Evolutionary conservation across 2,888 invertebrate genomes (phyloP).

Genomic region (Trichogramma evanescens): DNA sequence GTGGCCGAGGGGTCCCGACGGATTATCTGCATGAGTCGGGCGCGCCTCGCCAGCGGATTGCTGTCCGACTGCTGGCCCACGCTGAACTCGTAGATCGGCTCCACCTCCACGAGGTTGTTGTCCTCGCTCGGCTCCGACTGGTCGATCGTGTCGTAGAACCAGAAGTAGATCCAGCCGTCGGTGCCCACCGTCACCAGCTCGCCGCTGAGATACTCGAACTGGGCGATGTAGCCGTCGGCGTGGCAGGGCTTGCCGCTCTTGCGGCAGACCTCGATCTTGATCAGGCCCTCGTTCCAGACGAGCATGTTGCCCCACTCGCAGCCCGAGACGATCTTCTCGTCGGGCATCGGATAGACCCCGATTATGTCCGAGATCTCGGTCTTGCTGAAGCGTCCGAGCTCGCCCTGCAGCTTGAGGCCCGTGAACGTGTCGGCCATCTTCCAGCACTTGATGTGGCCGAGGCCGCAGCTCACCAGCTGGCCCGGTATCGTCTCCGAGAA

Average conservation of each 20-base stretch:
- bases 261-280: constrained; percentile 74
- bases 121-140: constrained; percentile 77
- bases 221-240: constrained; percentile 61
- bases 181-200: constrained; percentile 57
- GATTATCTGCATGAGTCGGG: constrained; percentile 52
- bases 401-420: constrained; percentile 80
- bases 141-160: constrained; percentile 90
- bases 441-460: constrained; percentile 84
- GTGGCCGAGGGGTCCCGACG: constrained; percentile 47
- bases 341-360: constrained; percentile 77
- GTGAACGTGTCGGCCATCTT: constrained; percentile 88
- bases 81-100: constrained; percentile 78
- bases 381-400: constrained; percentile 84
- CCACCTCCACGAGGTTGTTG: constrained; percentile 71
- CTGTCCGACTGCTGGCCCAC: constrained; percentile 46
- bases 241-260: constrained; percentile 71
- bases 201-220: constrained; percentile 51
- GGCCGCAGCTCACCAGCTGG: constrained; percentile 68
- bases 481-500: constrained; percentile 78
- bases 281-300: constrained; percentile 84
- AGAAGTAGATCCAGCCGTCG: constrained; percentile 73
- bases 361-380: constrained; percentile 86
- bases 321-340: constrained; percentile 84
- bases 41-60: neutral
- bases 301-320: constrained; percentile 88